These are phyloP conservation scores for Acarapis woodi DNA, from an alignment of 1,140 invertebrate genomes.

Conservation along the genomic window DNA sequence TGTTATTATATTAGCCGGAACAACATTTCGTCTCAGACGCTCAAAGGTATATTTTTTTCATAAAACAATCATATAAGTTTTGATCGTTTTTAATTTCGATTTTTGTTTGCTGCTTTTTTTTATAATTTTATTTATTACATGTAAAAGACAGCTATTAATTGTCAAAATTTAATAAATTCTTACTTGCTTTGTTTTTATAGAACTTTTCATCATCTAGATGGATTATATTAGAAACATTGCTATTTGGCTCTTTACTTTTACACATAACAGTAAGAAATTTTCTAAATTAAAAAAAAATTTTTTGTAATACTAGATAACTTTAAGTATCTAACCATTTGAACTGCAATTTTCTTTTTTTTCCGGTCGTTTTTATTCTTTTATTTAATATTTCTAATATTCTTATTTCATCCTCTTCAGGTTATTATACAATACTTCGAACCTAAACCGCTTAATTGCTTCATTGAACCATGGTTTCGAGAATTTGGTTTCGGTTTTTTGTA, in stretches of 20 bases:
- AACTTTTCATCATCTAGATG: slow-evolving; percentile 54
- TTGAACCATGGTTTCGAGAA: slow-evolving; percentile 60
- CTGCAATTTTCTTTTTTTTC: background rate
- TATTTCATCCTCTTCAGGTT: slow-evolving; percentile 25
- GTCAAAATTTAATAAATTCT: too few species aligned
- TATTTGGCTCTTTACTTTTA: slow-evolving; percentile 49
- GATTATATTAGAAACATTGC: slow-evolving; percentile 55
- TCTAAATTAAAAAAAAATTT: too few species aligned
- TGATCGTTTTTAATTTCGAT: background rate
- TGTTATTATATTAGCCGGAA: slow-evolving; percentile 31
- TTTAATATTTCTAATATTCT: background rate
- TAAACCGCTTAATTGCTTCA: slow-evolving; percentile 36
- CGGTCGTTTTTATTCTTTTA: background rate
- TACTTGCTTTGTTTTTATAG: slow-evolving; percentile 19
- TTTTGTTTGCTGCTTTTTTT: background rate
- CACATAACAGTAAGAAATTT: slow-evolving; percentile 39
- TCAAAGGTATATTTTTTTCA: slow-evolving; percentile 30
- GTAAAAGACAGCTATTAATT: too few species aligned
- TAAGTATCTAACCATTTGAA: too few species aligned
- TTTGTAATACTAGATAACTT: too few species aligned
- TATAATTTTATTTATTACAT: slow-evolving; percentile 1
- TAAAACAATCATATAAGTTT: background rate
- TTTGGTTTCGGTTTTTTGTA: slow-evolving; percentile 67
- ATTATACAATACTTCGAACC: slow-evolving; percentile 47
- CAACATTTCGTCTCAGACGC: slow-evolving; percentile 40